Evolutionary conservation across 2,113 vertebrate species (phyloP), one percentile per base, ranked within the genome.

Genomic region (Actenoides hombroni): DNA sequence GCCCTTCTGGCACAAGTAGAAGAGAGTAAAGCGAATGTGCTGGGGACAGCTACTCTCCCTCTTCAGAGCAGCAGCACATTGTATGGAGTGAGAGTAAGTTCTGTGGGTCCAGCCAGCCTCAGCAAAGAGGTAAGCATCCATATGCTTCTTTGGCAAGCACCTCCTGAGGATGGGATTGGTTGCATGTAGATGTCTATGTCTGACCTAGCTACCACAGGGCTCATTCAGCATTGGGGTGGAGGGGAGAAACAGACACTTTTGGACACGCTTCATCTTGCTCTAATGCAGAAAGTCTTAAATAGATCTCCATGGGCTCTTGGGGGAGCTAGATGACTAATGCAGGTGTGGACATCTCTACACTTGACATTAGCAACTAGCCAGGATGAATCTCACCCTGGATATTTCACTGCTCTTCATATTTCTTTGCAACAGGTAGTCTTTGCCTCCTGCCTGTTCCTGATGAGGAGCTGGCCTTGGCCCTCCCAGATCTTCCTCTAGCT

Each of bases 401-500:
- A 76, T 82, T 89, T 89, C 70, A 26, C 35, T 73, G 53, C 8
- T 90, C 23, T 86, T 90, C 73, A 7, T 78, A 86, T 44, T 71
- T 92, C 74, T 89, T 90, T 91, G 56, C 76, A 82, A 89, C 40
- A 91, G 78, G 80, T 92, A 91, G 80, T 64, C 64, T 84, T 94
- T 65, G 12, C 61, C 2, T 26, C 39, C 74, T 83, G 54, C 26
- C 25, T 86, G 49, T 31, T 90, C 24, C 60, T 78, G 46, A 70
- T n/a, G 68, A 86, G 48, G 24, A 88, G 25, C 46, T 70, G 74
- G 56, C 56, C 46, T 91, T 85, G 61, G 39, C 35, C 48, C 17
- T 95, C 48, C 24, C 69, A 89, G 57, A 82, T 51, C 48, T 91
- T 84, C 2, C 53, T 85, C 11, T 92, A 83, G 19, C 61, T 82